Evolutionary conservation across 2,888 invertebrate species (phyloP), one percentile per base, ranked within the genome.

Genomic region (Caenorhabditis sinica): DNA sequence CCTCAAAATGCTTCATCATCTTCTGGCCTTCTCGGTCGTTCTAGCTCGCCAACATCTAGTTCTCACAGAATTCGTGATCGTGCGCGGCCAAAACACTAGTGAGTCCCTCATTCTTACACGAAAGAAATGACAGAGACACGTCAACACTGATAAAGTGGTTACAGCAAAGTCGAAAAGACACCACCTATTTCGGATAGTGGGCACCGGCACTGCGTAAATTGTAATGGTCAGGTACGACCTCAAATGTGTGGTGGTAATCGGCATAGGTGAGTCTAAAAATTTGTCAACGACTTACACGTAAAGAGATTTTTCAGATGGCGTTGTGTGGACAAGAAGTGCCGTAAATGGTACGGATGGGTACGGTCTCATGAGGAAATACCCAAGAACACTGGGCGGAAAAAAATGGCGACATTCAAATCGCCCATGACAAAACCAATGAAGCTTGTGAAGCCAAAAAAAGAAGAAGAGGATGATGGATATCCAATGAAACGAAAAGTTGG

Each of bases 281-380:
- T 58, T 28, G 11, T 30, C 1, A 2, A 43, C 28, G 17, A 25
- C 11, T 13, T 23, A 43, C 9, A 13, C 15, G 5, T 13, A 43
- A 23, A 1, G 23, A n/a, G 20, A 36, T 33, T 13, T 69, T 71
- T 45, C 51, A 85, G 92, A 66, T 92, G 92, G 92, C 86, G 92
- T 33, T 92, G 92, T 73, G 92, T 92, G 25, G 92, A 92, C 83
- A 92, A 92, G 74, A 90, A 90, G 63, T 92, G 92, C 56, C 87
- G 92, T 3, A 92, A 92, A 73, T 92, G 92, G 92, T 91, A 91
- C 76, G 91, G 91, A 28, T 91, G 91, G 91, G 91, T 91, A 40
- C 87, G 88, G 45, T 87, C 90, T 33, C 87, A 89, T 82, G 92
- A 92, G 28, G 90, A 90, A 63, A 90, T 92, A 43, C 92, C 92